Evolutionary conservation across 23 tunicate species (phyloP).

Genomic region (Styela clava): DNA sequence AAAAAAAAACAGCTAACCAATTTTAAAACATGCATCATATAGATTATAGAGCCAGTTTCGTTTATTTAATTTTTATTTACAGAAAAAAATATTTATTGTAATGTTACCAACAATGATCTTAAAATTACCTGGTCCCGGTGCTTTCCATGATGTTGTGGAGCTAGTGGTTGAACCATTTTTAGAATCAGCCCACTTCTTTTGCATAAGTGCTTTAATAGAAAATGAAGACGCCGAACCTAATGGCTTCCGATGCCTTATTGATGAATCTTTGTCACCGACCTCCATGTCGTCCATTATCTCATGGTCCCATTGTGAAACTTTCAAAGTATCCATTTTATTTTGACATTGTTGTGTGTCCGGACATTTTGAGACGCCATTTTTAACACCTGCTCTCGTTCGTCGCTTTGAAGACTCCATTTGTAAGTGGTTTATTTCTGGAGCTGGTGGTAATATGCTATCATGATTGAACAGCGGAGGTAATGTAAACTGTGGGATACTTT

Average conservation of each 20-base stretch:
- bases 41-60: too few relatives aligned
- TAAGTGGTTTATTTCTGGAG: background rate
- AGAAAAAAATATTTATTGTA: too few relatives aligned
- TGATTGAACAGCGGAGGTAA: conserved; percentile 51
- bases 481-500: conserved; percentile 74
- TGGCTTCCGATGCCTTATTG: background rate
- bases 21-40: too few relatives aligned
- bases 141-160: background rate
- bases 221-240: background rate
- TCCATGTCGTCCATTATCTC: background rate
- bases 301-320: background rate
- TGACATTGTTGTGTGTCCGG: background rate
- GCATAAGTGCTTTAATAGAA: background rate
- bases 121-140: background rate
- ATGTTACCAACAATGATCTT: too few relatives aligned
- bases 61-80: too few relatives aligned
- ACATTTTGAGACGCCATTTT: background rate
- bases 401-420: background rate
- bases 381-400: background rate
- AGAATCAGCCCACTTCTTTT: background rate
- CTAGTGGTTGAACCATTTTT: background rate
- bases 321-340: background rate
- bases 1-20: too few relatives aligned
- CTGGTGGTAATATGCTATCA: background rate
- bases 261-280: background rate